Evolutionary conservation across 2,888 invertebrate species (phyloP).

Genomic region (Galeopsomyia nigrocyanea): DNA sequence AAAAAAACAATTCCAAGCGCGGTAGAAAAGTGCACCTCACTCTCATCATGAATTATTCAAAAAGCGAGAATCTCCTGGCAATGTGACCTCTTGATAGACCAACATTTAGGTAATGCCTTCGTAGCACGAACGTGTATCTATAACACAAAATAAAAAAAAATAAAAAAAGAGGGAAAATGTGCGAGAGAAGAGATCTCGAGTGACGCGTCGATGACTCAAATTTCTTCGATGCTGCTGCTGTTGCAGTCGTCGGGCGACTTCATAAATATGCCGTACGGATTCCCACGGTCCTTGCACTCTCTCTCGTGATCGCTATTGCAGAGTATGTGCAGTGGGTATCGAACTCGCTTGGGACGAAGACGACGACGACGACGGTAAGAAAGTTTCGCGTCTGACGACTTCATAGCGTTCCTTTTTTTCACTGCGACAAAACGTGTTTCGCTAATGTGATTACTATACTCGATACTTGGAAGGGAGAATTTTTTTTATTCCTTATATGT

Average conservation of each 20-base stretch:
- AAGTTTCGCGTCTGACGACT: constrained; percentile 27
- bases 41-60: too few relatives aligned
- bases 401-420: not conserved
- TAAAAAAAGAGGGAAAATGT: not conserved
- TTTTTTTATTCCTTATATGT: too few relatives aligned
- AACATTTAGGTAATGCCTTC: too few relatives aligned
- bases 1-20: too few relatives aligned
- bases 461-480: too few relatives aligned
- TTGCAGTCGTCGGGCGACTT: constrained; percentile 14
- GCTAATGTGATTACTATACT: too few relatives aligned
- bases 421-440: too few relatives aligned
- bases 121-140: not conserved
- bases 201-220: constrained; percentile 45
- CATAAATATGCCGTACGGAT: constrained; percentile 33
- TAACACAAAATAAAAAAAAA: not conserved
- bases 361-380: not conserved
- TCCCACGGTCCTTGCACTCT: constrained; percentile 46
- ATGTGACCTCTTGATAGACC: too few relatives aligned
- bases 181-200: constrained; percentile 41
- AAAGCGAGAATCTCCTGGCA: too few relatives aligned
- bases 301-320: constrained; percentile 6
- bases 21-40: too few relatives aligned
- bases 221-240: constrained; percentile 35
- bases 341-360: not conserved
- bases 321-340: not conserved